Evolutionary conservation across 2,797 vertebrate species (phyloP), one percentile per base, ranked within the genome.

Genomic region (Poliocrania exsul): DNA sequence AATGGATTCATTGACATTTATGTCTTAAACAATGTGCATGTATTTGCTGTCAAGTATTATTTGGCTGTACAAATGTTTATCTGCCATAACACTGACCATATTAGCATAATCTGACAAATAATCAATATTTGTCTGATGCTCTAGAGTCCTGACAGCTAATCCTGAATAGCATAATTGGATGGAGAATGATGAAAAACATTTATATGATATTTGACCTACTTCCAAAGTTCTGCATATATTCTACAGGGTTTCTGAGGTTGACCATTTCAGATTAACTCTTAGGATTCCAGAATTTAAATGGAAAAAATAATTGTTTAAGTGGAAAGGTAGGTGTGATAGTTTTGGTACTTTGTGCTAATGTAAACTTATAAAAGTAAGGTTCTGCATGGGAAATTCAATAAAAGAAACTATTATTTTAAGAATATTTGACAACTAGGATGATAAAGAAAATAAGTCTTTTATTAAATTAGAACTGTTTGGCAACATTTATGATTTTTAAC

Each of bases 81-180:
- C 51, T 92, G 72, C 54, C 3, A 3, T 60, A 65, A 35, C 57
- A 72, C 9, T 85, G 44, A 56, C 51, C 2, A 1, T 44, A 88
- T 85, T 81, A 91, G 4, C 61, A 90, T 93, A 86, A 92, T 88
- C 82, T 93, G 94, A 91, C 80, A 94, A 95, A 90, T 86, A 91
- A 90, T 95, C 84, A 93, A 81, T 94, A 70, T 77, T 92, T 91
- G 29, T 65, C 37, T 86, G 37, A 75, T 80, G 37, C 16, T 73
- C 42, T 56, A 42, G 38, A 74, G 26, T 50, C 62, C n/a, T 17
- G 13, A 83, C 5, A 60, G 31, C 19, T 92, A 89, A 88, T 88
- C 37, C 53, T 72, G 74, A 81, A 53, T 47, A 64, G 9, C 11
- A 9, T 64, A 79, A 69, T 54, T 82, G 47, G 35, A 81, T 56